Conservation (phyloP, 2,113 vertebrate genomes). For the Pelecanus crispus region DNA sequence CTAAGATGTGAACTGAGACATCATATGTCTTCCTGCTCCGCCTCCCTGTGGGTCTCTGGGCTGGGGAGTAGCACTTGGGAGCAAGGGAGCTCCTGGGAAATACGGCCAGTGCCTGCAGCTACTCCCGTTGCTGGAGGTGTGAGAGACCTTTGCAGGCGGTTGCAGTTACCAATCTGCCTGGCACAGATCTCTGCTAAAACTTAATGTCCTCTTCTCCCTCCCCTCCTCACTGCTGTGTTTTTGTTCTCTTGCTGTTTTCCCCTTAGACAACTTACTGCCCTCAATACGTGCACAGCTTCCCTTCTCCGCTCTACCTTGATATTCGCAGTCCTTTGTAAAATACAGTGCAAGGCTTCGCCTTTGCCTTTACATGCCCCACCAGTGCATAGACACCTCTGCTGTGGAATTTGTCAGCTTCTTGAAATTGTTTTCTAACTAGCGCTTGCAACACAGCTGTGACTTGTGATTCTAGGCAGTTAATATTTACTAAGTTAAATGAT, state of each 20-base stretch:
- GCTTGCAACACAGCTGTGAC: neutral
- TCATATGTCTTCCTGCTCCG: neutral
- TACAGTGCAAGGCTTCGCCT: neutral
- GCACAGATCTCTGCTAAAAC: neutral
- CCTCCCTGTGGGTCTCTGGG: neutral
- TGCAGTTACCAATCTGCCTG: neutral
- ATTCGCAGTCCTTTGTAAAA: neutral
- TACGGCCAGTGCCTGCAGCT: neutral
- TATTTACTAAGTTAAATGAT: neutral
- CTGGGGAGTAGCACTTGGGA: neutral
- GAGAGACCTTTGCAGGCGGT: neutral
- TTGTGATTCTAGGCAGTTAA: neutral
- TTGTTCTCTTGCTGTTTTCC: neutral
- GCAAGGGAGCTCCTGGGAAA: neutral
- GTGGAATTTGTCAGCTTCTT: neutral
- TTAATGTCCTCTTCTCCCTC: neutral
- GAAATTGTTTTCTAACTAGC: neutral
- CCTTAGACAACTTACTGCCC: neutral
- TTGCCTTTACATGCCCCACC: neutral
- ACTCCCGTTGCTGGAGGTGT: accelerated
- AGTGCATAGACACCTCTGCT: neutral
- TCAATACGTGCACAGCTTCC: neutral
- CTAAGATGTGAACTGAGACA: constrained; percentile 19
- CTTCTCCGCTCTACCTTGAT: neutral
- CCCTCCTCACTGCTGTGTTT: neutral